Conservation (phyloP, 2,888 invertebrate genomes). For the Drosophila maculinotata region DNA sequence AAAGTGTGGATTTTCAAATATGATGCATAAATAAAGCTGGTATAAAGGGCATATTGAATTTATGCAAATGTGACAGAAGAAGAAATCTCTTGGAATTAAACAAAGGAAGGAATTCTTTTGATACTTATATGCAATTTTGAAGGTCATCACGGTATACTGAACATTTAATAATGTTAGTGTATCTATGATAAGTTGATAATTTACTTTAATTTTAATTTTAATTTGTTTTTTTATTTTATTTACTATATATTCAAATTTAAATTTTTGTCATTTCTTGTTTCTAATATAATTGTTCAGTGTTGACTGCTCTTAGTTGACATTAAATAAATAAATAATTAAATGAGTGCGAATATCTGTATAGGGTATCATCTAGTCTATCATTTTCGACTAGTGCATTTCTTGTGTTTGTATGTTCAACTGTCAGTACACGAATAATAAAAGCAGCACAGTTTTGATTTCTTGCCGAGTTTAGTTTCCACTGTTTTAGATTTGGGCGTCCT, state of each 20-base stretch:
- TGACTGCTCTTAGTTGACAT: background rate
- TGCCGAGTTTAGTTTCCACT: slow-evolving; percentile 13
- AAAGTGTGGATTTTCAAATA: slow-evolving; percentile 6
- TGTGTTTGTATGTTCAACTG: background rate
- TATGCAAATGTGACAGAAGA: no score
- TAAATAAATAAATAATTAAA: no score
- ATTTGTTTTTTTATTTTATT: background rate
- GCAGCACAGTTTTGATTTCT: slow-evolving; percentile 37
- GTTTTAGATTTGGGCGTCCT: slow-evolving; percentile 13
- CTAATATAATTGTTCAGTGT: background rate
- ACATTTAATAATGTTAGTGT: background rate
- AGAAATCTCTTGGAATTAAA: no score
- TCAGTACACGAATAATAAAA: slow-evolving; percentile 10
- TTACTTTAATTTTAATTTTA: background rate
- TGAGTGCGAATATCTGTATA: background rate
- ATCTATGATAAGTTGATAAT: background rate
- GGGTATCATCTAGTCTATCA: slow-evolving; percentile 6
- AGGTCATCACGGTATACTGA: no score
- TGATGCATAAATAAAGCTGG: background rate
- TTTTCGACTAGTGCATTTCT: no score
- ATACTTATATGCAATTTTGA: no score
- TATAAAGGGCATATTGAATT: background rate
- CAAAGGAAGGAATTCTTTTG: no score
- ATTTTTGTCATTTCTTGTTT: background rate
- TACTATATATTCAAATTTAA: no score